Evolutionary conservation across 2,113 vertebrate species (phyloP), one percentile per base, ranked within the genome.

Genomic region (Phylloscopus trochilus): DNA sequence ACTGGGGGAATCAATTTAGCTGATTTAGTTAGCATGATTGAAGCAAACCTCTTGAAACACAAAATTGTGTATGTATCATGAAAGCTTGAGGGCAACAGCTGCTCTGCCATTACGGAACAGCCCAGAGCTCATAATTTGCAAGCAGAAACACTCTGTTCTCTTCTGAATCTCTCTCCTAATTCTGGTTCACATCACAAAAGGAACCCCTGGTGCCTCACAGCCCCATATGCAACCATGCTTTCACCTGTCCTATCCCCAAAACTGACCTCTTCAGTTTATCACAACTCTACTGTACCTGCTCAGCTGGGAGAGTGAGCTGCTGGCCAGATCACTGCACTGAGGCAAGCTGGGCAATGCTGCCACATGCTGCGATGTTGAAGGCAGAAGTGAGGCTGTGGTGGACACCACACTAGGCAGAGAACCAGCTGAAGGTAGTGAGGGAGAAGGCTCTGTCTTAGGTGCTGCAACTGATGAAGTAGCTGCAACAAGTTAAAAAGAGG

Each of bases 381-480:
- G 97, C 53, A 99, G 97, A 96, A 98, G 98, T 3, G 98, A 98
- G 63, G 98, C 94, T 9, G 98, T 92, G 51, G 98, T 97, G 17
- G 98, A 97, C 73, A 96, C 97, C 94, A 97, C 95, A 31, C 95
- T 98, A 95, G 98, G 97, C 92, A 99, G 96, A 94, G 98, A 97
- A 46, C 94, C 96, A 90, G 94, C 89, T 44, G 97, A 86, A 15
- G 98, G 96, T 62, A 99, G 97, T 41, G 98, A 90, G 3, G 98
- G 97, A 46, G 98, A 98, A 89, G 97, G 86, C 77, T 99, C 99
- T 85, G 97, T 98, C 98, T 99, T 99, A 59, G 98, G 97, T 15
- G 97, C 97, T 76, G 98, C 98, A 97, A 98, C 97, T 13, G 98
- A 98, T 89, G 98, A 98, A 91, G 98, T 95, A 95, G 98, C 98